Evolutionary conservation across 1,140 invertebrate species (phyloP).

Genomic region (Cydia pomonella): DNA sequence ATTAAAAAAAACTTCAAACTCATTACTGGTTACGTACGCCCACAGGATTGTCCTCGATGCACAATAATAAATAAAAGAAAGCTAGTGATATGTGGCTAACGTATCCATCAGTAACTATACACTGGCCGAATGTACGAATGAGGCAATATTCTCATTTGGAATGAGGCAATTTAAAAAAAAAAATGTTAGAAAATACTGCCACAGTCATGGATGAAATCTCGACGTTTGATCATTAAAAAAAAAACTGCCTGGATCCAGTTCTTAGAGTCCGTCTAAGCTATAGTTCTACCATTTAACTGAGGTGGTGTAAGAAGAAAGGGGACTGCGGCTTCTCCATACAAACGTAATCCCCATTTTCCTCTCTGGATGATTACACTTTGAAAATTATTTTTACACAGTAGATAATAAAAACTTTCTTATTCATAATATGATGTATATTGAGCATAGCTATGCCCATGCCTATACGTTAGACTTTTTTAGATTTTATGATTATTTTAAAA

Average conservation of each 20-base stretch:
- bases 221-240: conserved; percentile 12
- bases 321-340: no score
- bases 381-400: no score
- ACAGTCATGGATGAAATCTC: conserved; percentile 18
- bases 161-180: conserved; percentile 22
- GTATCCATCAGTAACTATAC: conserved; percentile 17
- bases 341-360: no score
- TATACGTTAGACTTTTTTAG: no score
- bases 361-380: no score
- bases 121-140: conserved; percentile 1
- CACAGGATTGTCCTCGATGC: neutral
- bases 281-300: no score
- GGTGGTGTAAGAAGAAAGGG: neutral
- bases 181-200: conserved; percentile 8
- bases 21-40: neutral
- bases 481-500: no score
- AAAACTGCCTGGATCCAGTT: neutral
- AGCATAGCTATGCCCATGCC: no score
- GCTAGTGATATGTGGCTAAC: conserved; percentile 24
- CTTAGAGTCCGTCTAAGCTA: no score
- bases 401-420: no score
- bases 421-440: no score
- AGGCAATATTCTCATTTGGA: conserved; percentile 12
- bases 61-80: neutral
- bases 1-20: no score